Percentiles rank a stretch among this genome's conserved stretches.
Evolutionary conservation across 1,140 invertebrate genomes (phyloP).

Genomic region (Drosophila funebris): DNA sequence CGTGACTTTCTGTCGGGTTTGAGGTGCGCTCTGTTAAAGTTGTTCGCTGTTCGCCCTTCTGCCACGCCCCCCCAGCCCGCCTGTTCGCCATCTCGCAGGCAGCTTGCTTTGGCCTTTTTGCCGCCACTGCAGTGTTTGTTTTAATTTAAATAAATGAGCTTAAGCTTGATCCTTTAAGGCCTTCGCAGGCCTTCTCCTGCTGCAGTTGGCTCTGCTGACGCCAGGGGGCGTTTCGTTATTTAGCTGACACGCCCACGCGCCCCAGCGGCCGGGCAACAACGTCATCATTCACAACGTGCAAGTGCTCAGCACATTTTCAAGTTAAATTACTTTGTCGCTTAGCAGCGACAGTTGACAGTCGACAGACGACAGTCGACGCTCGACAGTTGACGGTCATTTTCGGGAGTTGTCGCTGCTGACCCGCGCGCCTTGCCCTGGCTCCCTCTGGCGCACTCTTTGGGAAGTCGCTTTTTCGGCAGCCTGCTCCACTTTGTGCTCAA

Average conservation of each 20-base stretch:
- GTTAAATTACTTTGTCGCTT: slow-evolving; percentile 77
- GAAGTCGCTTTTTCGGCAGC: too few relatives aligned
- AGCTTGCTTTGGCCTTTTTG: slow-evolving; percentile 49
- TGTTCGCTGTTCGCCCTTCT: slow-evolving; percentile 23
- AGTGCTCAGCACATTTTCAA: slow-evolving; percentile 82
- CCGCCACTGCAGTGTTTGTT: slow-evolving; percentile 73
- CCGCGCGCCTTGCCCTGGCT: slow-evolving; percentile 1
- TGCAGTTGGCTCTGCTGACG: slow-evolving; percentile 9
- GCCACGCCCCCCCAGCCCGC: neutral
- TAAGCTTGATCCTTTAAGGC: slow-evolving; percentile 81
- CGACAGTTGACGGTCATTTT: slow-evolving; percentile 58
- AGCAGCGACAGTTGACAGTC: slow-evolving; percentile 19
- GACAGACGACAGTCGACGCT: too few relatives aligned
- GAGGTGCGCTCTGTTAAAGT: neutral
- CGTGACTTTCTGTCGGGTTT: slow-evolving; percentile 33
- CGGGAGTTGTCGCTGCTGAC: slow-evolving; percentile 31
- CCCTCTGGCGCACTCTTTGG: neutral
- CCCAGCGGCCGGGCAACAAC: neutral
- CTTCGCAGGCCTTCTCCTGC: slow-evolving; percentile 12
- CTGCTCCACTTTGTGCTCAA: too few relatives aligned
- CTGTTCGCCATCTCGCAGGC: neutral
- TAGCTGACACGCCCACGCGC: slow-evolving; percentile 45
- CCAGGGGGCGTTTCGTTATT: slow-evolving; percentile 39
- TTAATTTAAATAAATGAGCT: slow-evolving; percentile 83
- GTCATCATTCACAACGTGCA: slow-evolving; percentile 55